Conservation (phyloP, 2,113 vertebrate species). For the Rhombomys opimus region DNA sequence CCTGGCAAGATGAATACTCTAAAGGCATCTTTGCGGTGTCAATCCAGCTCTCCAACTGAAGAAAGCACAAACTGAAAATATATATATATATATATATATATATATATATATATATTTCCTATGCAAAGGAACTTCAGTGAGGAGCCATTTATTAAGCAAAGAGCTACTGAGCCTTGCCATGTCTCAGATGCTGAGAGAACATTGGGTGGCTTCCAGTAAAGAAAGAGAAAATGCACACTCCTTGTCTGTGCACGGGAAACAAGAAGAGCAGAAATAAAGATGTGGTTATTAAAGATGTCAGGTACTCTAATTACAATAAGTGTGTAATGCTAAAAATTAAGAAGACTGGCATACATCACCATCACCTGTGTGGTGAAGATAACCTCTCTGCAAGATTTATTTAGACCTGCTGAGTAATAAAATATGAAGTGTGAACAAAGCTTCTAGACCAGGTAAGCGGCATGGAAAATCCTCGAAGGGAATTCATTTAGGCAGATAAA, state of each 20-base stretch:
- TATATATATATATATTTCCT: too few species aligned
- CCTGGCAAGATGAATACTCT: conserved; percentile 22
- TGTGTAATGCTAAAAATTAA: neutral
- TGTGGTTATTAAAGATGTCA: neutral
- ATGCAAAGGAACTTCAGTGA: conserved; percentile 27
- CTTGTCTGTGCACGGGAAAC: neutral
- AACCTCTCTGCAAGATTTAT: neutral
- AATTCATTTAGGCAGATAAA: neutral
- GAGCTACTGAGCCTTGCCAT: neutral
- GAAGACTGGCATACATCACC: neutral
- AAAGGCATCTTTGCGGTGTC: neutral
- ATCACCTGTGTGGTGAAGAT: neutral
- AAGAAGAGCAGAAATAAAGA: neutral
- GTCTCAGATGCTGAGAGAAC: neutral
- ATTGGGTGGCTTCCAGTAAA: neutral
- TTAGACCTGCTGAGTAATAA: neutral
- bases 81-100: too few species aligned
- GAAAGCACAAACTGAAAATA: neutral
- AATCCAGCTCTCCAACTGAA: neutral
- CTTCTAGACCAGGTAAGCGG: neutral
- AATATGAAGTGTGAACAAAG: neutral
- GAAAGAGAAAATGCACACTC: neutral
- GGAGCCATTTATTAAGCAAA: neutral
- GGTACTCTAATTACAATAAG: neutral
- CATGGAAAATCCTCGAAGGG: neutral